These are phyloP conservation scores for Dinocampus coccinellae DNA, from an alignment of 2,888 invertebrate genomes.

Conservation along the genomic window DNA sequence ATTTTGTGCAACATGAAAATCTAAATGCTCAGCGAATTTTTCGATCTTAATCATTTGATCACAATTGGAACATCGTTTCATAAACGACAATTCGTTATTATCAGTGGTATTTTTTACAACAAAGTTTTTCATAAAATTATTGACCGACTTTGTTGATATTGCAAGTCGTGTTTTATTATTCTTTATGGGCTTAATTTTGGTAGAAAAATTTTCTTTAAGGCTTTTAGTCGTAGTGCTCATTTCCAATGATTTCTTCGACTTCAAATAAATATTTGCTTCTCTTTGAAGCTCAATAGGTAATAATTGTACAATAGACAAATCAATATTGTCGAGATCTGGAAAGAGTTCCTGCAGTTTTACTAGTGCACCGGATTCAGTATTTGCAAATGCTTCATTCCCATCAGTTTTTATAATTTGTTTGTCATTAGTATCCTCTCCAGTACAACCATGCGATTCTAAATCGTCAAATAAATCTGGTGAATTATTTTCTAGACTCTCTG, in stretches of 20 bases:
- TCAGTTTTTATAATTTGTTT: neutral
- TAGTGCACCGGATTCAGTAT: conserved; percentile 30
- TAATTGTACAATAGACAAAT: conserved; percentile 63
- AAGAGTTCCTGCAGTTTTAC: conserved; percentile 66
- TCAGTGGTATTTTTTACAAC: conserved; percentile 67
- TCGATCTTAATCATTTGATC: conserved; percentile 73
- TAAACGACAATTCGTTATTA: conserved; percentile 56
- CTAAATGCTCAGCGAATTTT: conserved; percentile 81
- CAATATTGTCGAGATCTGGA: conserved; percentile 68
- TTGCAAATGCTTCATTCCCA: neutral
- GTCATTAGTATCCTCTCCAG: neutral
- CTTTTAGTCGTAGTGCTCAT: conserved; percentile 41
- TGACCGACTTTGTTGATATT: conserved; percentile 46
- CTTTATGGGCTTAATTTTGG: conserved; percentile 41
- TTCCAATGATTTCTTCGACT: conserved; percentile 32
- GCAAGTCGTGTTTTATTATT: conserved; percentile 37
- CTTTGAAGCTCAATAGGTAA: conserved; percentile 66
- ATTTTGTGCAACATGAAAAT: conserved; percentile 88
- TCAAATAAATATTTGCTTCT: conserved; percentile 58
- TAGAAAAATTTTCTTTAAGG: conserved; percentile 37
- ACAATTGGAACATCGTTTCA: conserved; percentile 79
- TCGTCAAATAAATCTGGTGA: conserved; percentile 30
- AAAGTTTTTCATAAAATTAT: conserved; percentile 65
- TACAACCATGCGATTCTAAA: neutral
- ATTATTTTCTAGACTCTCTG: neutral